Evolutionary conservation across 2,797 vertebrate species (phyloP).

Genomic region (Aythya fuligula): DNA sequence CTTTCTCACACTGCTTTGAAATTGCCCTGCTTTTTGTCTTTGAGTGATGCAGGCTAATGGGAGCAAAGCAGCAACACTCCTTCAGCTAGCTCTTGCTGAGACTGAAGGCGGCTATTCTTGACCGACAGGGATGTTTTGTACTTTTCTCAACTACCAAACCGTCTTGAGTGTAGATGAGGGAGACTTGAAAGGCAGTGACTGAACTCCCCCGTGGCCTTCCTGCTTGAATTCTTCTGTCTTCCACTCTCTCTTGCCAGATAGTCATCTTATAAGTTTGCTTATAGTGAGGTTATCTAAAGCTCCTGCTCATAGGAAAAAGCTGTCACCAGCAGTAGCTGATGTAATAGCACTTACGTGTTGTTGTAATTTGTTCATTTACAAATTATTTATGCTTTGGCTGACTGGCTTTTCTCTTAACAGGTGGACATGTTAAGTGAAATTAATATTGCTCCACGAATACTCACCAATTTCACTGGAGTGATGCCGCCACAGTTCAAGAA

Average conservation of each 20-base stretch:
- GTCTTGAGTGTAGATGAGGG: neutral
- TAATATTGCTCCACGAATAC: constrained; percentile 97
- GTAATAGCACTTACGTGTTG: neutral
- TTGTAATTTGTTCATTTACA: neutral
- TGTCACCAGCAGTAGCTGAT: neutral
- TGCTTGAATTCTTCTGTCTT: neutral
- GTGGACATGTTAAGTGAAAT: constrained; percentile 99
- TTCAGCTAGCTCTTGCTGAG: neutral
- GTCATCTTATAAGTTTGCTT: neutral
- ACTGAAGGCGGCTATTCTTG: neutral
- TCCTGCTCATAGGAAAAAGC: neutral
- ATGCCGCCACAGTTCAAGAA: constrained; percentile 99
- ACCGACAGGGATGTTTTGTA: neutral
- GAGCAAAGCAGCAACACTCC: neutral
- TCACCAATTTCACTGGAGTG: constrained; percentile 98
- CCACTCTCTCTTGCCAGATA: neutral
- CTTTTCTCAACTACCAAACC: neutral
- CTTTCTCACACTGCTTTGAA: neutral
- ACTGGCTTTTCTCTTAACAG: constrained; percentile 73
- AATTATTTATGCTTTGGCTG: neutral
- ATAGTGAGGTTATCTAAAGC: no score
- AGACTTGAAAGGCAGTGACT: neutral
- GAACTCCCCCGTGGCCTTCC: accelerated
- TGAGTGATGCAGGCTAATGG: neutral
- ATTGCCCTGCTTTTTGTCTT: neutral